Base-by-base conservation (phyloP, 2,797 vertebrate genomes). In the Fringilla coelebs region DNA sequence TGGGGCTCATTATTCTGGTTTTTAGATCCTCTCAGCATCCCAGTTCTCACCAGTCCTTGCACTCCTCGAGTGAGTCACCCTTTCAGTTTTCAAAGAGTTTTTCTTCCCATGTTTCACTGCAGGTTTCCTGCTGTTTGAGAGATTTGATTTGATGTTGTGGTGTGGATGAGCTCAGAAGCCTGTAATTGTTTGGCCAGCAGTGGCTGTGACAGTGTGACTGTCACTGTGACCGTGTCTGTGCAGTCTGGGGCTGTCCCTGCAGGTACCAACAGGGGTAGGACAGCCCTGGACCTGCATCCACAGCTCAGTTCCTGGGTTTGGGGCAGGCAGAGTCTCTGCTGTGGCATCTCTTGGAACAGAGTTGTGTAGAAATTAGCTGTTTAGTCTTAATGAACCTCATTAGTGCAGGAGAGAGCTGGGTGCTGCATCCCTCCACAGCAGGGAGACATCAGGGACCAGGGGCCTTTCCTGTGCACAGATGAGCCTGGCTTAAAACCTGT, bases 181-280 rank as follows among this genome's bases (percentile, higher is more conserved):
- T 52, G 2, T 11, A 31, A 52, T 24, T 0, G 3, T 45, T 41
- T 36, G 83, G 70, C 17, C 54, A 81, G 73, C 40, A 9, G 60
- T 54, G 38, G 28, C 55, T n/a, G 57, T 62, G 79, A 2, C 78
- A 55, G 22, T 21, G 52, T 55, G 54, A 22, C 32, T n/a, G 52
- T 51, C 17, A 1, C 5, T 4, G 45, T 8, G 38, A 2, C n/a
- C 7, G 54, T 67, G 5, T 7, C 41, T 51, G 58, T 49, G 74
- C 26, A 21, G 16, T 26, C 32, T 34, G 40, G 41, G n/a, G 43
- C 3, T 65, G 17, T 75, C 61, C 55, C 88, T 86, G 66, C 19
- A 3, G n/a, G 58, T 61, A 6, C 19, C 4, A 7, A 1, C 18
- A 8, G 0, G 3, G 25, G 0, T 12, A 6, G 49, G 7, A 3